These are phyloP conservation scores for Phorcus lineatus DNA, from an alignment of 2,888 invertebrate genomes.

Conservation along the genomic window DNA sequence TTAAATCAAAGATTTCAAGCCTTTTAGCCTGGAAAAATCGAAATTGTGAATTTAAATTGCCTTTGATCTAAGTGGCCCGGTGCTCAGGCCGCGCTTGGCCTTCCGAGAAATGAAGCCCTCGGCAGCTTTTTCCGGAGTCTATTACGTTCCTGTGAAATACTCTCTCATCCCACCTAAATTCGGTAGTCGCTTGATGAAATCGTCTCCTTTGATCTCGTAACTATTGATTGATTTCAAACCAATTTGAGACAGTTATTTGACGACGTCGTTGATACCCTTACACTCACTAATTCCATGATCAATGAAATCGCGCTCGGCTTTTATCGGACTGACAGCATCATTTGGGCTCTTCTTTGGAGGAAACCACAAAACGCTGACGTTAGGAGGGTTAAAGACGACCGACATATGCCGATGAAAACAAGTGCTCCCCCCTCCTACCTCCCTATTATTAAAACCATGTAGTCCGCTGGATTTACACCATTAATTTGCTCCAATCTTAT, in stretches of 20 bases:
- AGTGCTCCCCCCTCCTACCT: not conserved
- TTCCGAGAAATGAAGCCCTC: slow-evolving; percentile 18
- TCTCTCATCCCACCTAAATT: slow-evolving; percentile 23
- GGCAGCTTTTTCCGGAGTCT: slow-evolving; percentile 20
- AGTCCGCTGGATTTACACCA: not conserved
- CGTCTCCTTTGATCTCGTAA: slow-evolving; percentile 12
- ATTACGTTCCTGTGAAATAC: slow-evolving; percentile 18
- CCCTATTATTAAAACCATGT: not conserved
- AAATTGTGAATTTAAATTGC: slow-evolving; percentile 21
- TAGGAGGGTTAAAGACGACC: slow-evolving; percentile 3
- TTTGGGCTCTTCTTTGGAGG: not conserved
- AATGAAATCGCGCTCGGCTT: slow-evolving; percentile 21
- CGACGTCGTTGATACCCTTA: slow-evolving; percentile 11
- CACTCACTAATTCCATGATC: slow-evolving; percentile 18
- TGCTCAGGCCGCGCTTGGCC: not conserved
- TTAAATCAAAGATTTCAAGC: slow-evolving; percentile 22
- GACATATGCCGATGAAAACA: slow-evolving; percentile 18
- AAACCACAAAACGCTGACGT: not conserved
- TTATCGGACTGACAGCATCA: slow-evolving; percentile 16
- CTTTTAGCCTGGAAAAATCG: slow-evolving; percentile 15
- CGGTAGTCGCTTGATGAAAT: slow-evolving; percentile 19
- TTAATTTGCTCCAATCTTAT: slow-evolving; percentile 11
- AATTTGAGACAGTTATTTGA: slow-evolving; percentile 23
- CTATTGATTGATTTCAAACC: slow-evolving; percentile 25
- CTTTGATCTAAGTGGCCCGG: slow-evolving; percentile 23